Conservation (phyloP, 2,797 vertebrate species). For the Limnodromus scolopaceus region DNA sequence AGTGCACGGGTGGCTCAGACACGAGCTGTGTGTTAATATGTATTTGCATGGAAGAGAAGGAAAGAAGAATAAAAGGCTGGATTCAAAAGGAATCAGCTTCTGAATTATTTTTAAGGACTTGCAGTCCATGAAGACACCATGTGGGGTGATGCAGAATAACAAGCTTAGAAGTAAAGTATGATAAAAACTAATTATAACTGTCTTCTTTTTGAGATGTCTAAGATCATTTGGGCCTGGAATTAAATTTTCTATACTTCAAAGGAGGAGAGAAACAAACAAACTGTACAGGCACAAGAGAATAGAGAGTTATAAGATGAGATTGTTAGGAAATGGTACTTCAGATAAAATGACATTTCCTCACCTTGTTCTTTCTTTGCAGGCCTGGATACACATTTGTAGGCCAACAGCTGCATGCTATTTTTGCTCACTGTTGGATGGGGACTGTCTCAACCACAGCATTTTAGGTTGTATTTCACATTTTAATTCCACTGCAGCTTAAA, state of each 20-base stretch:
- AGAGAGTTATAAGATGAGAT: background rate
- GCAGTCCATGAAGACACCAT: conserved; percentile 50
- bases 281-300: background rate
- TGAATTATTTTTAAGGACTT: background rate
- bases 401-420: background rate
- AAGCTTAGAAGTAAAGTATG: background rate
- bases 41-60: background rate
- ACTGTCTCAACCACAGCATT: background rate
- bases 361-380: background rate
- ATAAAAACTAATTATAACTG: background rate
- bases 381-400: background rate
- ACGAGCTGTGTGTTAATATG: accelerated
- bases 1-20: background rate
- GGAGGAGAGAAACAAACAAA: background rate
- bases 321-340: background rate
- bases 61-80: background rate
- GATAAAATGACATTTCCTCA: background rate
- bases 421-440: background rate
- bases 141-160: conserved; percentile 43
- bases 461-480: background rate
- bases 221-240: background rate
- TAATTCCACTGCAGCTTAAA: background rate
- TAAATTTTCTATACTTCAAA: background rate
- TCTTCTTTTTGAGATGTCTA: background rate
- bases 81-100: background rate